Evolutionary conservation across 2,113 vertebrate species (phyloP).

Genomic region (Halichoerus grypus): DNA sequence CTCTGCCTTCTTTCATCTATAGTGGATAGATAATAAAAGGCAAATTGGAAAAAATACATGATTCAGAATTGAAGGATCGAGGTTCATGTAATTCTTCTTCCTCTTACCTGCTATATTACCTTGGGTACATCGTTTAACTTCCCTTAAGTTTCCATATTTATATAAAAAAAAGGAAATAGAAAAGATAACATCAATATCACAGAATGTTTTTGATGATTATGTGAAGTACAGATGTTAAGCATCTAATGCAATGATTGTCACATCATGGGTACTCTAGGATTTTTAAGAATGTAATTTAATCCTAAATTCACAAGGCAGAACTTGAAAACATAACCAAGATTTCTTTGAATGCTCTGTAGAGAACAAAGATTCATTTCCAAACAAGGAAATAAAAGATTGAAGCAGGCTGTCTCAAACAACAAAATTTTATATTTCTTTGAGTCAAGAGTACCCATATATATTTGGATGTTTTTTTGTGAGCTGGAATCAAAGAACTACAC

Average conservation of each 20-base stretch:
- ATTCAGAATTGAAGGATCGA: not conserved
- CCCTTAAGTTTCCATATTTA: not conserved
- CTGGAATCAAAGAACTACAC: not conserved
- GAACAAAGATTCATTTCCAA: not conserved
- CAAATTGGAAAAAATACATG: not conserved
- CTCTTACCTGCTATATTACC: not conserved
- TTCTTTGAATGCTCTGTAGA: not conserved
- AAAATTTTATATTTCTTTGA: not conserved
- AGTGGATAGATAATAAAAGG: not conserved
- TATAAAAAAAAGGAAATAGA: not conserved
- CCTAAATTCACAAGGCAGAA: not conserved
- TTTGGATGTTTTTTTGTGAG: not conserved
- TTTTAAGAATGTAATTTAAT: slow-evolving; percentile 15
- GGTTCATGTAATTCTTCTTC: not conserved
- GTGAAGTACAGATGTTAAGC: not conserved
- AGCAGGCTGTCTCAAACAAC: not conserved
- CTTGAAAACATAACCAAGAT: not conserved
- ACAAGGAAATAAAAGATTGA: not conserved
- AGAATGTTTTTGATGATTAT: not conserved
- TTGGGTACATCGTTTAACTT: not conserved
- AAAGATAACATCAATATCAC: not conserved
- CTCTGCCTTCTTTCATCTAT: not conserved
- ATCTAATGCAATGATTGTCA: not conserved
- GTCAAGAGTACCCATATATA: not conserved
- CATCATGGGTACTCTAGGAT: not conserved